Conservation (phyloP, 2,888 invertebrate species). For the Drosophila paranaensis region DNA sequence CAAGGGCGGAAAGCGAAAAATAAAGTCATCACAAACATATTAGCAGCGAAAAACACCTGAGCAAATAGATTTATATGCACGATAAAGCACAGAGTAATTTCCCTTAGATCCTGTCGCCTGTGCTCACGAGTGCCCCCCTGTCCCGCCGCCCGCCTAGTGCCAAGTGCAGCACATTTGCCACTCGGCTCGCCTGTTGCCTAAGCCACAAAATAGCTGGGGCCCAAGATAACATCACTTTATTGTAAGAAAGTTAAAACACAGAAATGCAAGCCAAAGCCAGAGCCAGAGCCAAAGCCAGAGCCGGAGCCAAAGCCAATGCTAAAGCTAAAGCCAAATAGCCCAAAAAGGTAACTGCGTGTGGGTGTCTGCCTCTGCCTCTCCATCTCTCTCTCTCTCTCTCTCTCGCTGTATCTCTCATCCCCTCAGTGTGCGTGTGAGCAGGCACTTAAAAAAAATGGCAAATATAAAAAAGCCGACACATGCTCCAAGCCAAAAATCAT, state of each 20-base stretch:
- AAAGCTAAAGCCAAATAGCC: constrained; percentile 41
- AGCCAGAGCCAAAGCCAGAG: constrained; percentile 50
- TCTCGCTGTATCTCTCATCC: not conserved
- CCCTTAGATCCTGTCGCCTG: constrained; percentile 79
- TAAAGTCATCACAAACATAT: constrained; percentile 83
- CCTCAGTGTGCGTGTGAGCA: constrained; percentile 12
- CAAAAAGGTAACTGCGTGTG: constrained; percentile 24
- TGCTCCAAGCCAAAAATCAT: constrained; percentile 11
- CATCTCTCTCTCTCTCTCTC: not conserved
- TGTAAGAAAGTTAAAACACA: constrained; percentile 81
- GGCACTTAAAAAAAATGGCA: constrained; percentile 50
- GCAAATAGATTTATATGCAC: constrained; percentile 82
- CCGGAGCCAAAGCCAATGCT: constrained; percentile 42
- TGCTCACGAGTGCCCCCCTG: not conserved
- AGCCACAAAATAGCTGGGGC: constrained; percentile 77
- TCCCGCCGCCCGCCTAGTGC: constrained; percentile 8
- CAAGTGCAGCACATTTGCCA: constrained; percentile 12
- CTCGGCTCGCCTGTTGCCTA: constrained; percentile 74
- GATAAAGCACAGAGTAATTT: constrained; percentile 76
- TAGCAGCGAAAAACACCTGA: constrained; percentile 82
- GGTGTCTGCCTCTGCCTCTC: constrained; percentile 1
- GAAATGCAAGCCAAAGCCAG: constrained; percentile 71
- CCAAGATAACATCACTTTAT: constrained; percentile 81
- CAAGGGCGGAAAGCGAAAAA: constrained; percentile 74
- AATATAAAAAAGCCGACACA: constrained; percentile 36